phyloP scores from a whole-genome alignment of 2,797 vertebrate genomes.

The Sebastes itinus region DNA sequence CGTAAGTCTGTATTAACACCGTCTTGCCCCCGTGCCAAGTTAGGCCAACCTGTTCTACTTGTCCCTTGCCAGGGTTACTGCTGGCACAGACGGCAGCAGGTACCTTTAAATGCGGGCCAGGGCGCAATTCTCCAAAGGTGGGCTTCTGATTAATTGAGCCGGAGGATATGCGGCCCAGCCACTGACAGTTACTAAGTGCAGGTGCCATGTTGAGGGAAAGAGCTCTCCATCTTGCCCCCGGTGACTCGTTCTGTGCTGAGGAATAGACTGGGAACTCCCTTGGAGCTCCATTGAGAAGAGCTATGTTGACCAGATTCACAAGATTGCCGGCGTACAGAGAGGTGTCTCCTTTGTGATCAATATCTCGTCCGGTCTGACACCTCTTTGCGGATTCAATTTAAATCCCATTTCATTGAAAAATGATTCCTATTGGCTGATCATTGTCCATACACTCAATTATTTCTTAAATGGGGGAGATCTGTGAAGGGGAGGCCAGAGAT shows the following conservation, averaged over 20 bases:
- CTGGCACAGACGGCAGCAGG: conserved; percentile 55
- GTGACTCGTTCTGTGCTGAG: conserved; percentile 53
- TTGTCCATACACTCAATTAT: conserved; percentile 47
- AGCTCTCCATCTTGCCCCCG: conserved; percentile 70
- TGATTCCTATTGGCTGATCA: conserved; percentile 29
- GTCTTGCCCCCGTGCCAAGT: conserved; percentile 47
- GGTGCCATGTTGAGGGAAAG: conserved; percentile 62
- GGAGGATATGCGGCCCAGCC: conserved; percentile 45
- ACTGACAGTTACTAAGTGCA: conserved; percentile 74
- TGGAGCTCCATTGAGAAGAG: conserved; percentile 18
- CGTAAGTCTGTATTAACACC: conserved; percentile 72
- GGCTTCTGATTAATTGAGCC: conserved; percentile 78
- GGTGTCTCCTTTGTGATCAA: conserved; percentile 28
- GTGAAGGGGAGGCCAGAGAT: conserved; percentile 43
- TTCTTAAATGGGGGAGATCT: conserved; percentile 47
- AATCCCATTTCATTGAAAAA: conserved; percentile 43
- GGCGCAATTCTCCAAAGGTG: conserved; percentile 59
- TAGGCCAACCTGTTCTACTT: conserved; percentile 57
- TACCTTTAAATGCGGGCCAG: conserved; percentile 59
- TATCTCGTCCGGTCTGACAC: conserved; percentile 5
- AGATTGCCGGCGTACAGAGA: neutral
- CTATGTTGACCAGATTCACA: conserved; percentile 27
- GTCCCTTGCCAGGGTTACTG: conserved; percentile 55
- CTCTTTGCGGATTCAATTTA: conserved; percentile 39
- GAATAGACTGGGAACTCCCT: conserved; percentile 41